Percentiles rank a stretch among this genome's conserved stretches.
Conservation (phyloP, 2,888 invertebrate genomes). For the Lycocerus yunnanus region DNA sequence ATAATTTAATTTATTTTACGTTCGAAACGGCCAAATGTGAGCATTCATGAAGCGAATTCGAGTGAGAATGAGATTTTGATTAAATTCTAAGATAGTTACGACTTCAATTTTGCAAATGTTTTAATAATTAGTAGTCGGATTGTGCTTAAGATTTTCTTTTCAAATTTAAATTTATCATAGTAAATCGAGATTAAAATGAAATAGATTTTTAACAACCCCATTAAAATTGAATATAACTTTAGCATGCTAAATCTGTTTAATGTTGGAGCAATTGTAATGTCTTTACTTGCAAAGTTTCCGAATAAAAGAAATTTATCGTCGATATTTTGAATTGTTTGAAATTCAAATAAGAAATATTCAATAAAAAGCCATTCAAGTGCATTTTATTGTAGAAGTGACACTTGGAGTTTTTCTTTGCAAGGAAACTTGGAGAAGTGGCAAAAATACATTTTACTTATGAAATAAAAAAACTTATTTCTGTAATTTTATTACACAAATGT, state of each 20-base stretch:
- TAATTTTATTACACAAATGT: not conserved
- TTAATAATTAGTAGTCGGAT: not conserved
- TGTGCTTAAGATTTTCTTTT: not conserved
- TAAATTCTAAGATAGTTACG: not conserved
- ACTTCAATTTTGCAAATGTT: not conserved
- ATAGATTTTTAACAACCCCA: not conserved
- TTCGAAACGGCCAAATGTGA: not conserved
- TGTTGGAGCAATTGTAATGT: not conserved
- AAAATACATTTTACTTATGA: not conserved
- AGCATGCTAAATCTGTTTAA: not conserved
- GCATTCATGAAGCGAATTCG: not conserved
- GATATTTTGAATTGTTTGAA: not conserved
- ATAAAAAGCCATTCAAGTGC: not conserved
- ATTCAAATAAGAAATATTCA: not conserved
- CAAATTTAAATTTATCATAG: not conserved
- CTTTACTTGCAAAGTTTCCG: not conserved
- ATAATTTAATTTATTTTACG: not conserved
- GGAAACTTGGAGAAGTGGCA: not conserved
- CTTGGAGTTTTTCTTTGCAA: not conserved
- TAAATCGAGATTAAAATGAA: not conserved
- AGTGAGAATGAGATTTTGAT: not conserved
- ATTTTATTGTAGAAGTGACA: not conserved
- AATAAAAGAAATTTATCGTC: not conserved
- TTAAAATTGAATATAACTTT: not conserved
- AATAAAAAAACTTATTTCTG: not conserved